Base-by-base conservation (phyloP, 2,797 vertebrate genomes). In the Chrysocyon brachyurus region DNA sequence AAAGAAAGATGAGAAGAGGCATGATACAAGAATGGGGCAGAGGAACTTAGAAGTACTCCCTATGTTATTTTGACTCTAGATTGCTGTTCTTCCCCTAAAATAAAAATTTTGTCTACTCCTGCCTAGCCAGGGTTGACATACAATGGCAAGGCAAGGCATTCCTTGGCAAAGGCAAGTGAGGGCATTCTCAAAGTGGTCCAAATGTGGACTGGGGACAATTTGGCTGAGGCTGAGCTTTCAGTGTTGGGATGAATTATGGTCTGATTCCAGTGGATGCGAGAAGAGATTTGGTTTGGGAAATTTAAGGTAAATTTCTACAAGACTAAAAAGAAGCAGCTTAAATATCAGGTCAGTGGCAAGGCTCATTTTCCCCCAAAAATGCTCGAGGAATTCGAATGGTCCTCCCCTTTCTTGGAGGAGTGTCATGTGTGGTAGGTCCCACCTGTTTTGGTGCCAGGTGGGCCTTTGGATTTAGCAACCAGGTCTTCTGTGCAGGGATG, bases 401-500 rank as follows among this genome's bases (percentile, higher is more conserved):
- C 28, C 26, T 85, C 21, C 46, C 31, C 24, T 8, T 33, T 56
- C 15, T 5, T 28, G 4, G 56, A 52, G 64, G 15, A 68, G 26
- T 22, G 40, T 57, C 31, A 28, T 10, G 16, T 22, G 17, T 40
- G 87, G 36, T 28, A 63, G 19, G 2, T 49, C 59, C 72, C 24
- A 19, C 59, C 40, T 40, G 6, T 68, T 21, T 14, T 31, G 3
- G 12, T 64, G 61, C 26, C 57, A 24, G 26, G 81, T 77, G 12
- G 87, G 68, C 75, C 64, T 90, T 94, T 77, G 52, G 52, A 81
- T 90, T 86, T 85, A 49, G n/a, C 73, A 46, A 4, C 17, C 24
- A 61, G 72, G 16, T 86, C 89, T 97, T 78, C 85, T 90, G 66
- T 28, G 86, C 54, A 72, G 90, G 93, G 95, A 97, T 92, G 68